phyloP scores from a whole-genome alignment of 2,113 vertebrate genomes.

The Trichomycterus rosablanca region DNA sequence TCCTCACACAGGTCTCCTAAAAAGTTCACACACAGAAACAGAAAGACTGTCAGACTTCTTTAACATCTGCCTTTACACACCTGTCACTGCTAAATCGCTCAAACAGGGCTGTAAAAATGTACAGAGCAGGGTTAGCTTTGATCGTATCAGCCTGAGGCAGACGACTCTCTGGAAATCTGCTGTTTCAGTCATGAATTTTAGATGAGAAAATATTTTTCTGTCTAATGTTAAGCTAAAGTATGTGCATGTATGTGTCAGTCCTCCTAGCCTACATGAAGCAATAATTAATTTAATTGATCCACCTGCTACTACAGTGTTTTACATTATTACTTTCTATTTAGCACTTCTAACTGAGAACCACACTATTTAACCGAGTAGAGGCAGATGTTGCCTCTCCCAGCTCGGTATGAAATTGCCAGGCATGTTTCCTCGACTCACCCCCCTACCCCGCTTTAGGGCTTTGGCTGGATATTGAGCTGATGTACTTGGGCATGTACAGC shows the following conservation, averaged over 20 bases:
- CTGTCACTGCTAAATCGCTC: slow-evolving; percentile 10
- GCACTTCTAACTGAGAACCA: too few species aligned
- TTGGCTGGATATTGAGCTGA: slow-evolving; percentile 2
- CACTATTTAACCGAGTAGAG: too few species aligned
- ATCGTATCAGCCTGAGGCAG: slow-evolving; percentile 23
- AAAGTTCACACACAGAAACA: slow-evolving; percentile 28
- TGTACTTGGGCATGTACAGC: slow-evolving; percentile 12
- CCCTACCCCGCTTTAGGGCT: slow-evolving; percentile 10
- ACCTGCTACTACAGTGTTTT: too few species aligned
- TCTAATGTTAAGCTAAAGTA: too few species aligned
- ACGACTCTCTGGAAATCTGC: slow-evolving; percentile 11
- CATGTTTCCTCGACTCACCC: slow-evolving; percentile 18
- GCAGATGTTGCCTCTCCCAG: slow-evolving; percentile 32
- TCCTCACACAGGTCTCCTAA: slow-evolving; percentile 92
- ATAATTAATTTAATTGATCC: too few species aligned
- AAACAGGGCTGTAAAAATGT: not conserved
- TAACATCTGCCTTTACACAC: not conserved
- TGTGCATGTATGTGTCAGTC: too few species aligned
- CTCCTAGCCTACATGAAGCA: too few species aligned
- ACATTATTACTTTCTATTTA: too few species aligned
- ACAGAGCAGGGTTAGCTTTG: slow-evolving; percentile 16
- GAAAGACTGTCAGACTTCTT: not conserved
- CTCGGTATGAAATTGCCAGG: slow-evolving; percentile 17
- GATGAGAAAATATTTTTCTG: too few species aligned
- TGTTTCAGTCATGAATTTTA: slow-evolving; percentile 16